Evolutionary conservation across 2,888 invertebrate species (phyloP), one percentile per base, ranked within the genome.

Genomic region (Ennomos quercinarius): DNA sequence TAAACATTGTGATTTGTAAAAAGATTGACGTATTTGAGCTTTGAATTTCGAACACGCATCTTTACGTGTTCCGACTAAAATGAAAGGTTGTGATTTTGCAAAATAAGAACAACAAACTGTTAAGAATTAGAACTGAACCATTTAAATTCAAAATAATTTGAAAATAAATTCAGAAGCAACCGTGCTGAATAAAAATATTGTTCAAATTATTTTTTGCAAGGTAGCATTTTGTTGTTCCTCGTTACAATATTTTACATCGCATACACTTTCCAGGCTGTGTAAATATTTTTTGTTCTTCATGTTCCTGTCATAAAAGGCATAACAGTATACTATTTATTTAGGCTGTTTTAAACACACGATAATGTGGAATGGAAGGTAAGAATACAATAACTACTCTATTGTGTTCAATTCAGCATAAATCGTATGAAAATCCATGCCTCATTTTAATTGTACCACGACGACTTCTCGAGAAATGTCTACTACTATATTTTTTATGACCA

Each of bases 1-100:
- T 59, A 54, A 61, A 61, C 53, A 61, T 47, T 27, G 48, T 57
- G 58, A 61, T 64, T 61, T 60, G 61, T 64, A 41, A 54, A 59
- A 63, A 57, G 47, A 49, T 13, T 60, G 45, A 61, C 63, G 52
- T 60, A 56, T 55, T 12, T 38, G 39, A 58, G 51, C 46, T 59
- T 57, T 54, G 44, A 10, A 52, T 38, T 55, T 59, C 41, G 45
- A 48, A 57, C 63, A 67, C 61, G 63, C 52, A 60, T 57, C 48
- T 9, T 55, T 54, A 47, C 46, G 59, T 63, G 54, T 49, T 45
- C 45, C 13, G 45, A 49, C 38, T 57, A 42, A 52, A 56, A 42
- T 45, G 17, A 59, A 54, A 43, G 46, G 53, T 50, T 53, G 48
- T 44, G 43, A 40, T 53, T 51, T 45, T 43, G 27, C 12, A 27